phyloP scores from a whole-genome alignment of 92 coral and sea anemone species.

The Porites rus region DNA sequence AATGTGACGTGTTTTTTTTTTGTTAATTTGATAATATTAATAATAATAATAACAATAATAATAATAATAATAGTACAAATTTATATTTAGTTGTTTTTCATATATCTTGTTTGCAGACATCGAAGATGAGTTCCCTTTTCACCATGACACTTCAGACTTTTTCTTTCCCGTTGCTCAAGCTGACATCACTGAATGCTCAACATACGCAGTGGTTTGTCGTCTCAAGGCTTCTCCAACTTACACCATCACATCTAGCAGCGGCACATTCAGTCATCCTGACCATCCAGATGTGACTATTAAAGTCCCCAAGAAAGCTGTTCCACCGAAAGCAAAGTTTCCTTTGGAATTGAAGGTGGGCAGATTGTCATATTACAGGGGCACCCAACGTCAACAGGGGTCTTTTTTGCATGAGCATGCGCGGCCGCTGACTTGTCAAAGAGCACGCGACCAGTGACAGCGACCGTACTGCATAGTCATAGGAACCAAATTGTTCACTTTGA shows the following conservation, averaged over 20 bases:
- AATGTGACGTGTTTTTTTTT: too few relatives aligned
- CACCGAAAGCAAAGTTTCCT: conserved; percentile 7
- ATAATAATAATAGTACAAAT: too few relatives aligned
- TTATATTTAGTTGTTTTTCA: too few relatives aligned
- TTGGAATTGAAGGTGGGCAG: conserved; percentile 22
- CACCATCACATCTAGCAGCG: conserved; percentile 21
- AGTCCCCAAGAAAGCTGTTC: conserved; percentile 29
- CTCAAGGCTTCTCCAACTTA: conserved; percentile 14
- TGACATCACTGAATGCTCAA: conserved; percentile 28
- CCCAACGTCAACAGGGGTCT: too few relatives aligned
- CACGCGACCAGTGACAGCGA: too few relatives aligned
- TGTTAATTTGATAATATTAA: too few relatives aligned
- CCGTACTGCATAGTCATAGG: too few relatives aligned
- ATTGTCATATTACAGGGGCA: too few relatives aligned
- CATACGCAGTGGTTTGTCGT: conserved; percentile 31
- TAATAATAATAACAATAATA: too few relatives aligned
- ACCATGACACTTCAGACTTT: not conserved
- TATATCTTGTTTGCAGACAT: conserved; percentile 6
- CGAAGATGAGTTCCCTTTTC: conserved; percentile 17
- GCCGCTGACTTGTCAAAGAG: too few relatives aligned
- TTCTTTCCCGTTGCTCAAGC: conserved; percentile 34
- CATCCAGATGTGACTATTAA: conserved; percentile 13
- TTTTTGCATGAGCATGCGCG: too few relatives aligned
- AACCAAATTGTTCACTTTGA: too few relatives aligned
- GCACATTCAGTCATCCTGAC: conserved; percentile 16